Evolutionary conservation across 2,888 invertebrate species (phyloP), one percentile per base, ranked within the genome.

Genomic region (Spialia ferax): DNA sequence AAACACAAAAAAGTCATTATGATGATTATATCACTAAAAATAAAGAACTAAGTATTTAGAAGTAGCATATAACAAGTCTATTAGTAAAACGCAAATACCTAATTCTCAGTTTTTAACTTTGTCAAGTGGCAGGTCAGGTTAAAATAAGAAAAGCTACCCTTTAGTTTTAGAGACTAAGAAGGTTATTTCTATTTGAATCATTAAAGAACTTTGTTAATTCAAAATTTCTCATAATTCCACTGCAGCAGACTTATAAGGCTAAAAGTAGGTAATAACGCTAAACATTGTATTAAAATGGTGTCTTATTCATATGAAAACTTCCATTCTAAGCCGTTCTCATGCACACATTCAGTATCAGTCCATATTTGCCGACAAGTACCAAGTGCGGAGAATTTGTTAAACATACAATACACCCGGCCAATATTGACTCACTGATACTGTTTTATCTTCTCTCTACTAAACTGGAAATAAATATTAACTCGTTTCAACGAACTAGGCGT

Each of bases 341-440:
- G 62, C 52, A 62, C 35, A 54, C 52, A 59, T 23, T 22, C 50
- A 23, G 62, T 15, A 18, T 20, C 29, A n/a, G 62, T 15, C 26
- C 11, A 59, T 35, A 56, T 50, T 35, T 59, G 50, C 5, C 35
- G 32, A 50, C 26, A 18, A 38, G 45, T 63, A 52, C 26, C 64
- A 18, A 57, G 65, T 59, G 50, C 42, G 55, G 70, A 67, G 70
- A 68, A 74, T 72, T 71, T 52, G 70, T 69, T 70, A 68, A 70
- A 63, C 63, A 69, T 63, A 75, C 71, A 72, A 26, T 55, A 71
- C 26, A 60, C 65, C 67, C 64, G 69, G 35, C 69, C 52, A 68
- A 63, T 73, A 70, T 75, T 75, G 71, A 72, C 72, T 73, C 63
- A 68, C 55, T 60, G 74, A 74, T 73, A 71, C 64, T 62, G 70